Evolutionary conservation across 1,140 invertebrate species (phyloP).

Genomic region (Cydia strobilella): DNA sequence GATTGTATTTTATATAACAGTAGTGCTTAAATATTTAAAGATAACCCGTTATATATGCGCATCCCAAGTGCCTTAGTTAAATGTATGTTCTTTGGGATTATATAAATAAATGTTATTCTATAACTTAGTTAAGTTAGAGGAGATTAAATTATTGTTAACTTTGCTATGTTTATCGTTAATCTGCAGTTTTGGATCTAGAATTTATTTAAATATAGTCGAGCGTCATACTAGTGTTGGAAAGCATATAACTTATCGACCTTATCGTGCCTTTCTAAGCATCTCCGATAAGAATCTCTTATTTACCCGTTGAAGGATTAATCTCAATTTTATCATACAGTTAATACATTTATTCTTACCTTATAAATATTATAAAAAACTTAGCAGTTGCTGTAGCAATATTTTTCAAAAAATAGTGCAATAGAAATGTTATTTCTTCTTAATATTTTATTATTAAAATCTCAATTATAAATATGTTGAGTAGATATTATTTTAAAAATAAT

Average conservation of each 20-base stretch:
- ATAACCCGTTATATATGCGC: slow-evolving; percentile 68
- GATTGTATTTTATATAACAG: slow-evolving; percentile 59
- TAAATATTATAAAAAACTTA: slow-evolving; percentile 33
- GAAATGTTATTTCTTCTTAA: slow-evolving; percentile 71
- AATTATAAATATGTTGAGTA: slow-evolving; percentile 45
- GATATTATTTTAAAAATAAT: slow-evolving; percentile 50
- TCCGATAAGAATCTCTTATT: slow-evolving; percentile 41
- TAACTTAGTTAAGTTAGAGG: slow-evolving; percentile 69
- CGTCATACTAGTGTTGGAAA: slow-evolving; percentile 38
- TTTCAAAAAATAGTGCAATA: slow-evolving; percentile 71
- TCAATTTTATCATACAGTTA: slow-evolving; percentile 4
- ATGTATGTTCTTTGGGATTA: slow-evolving; percentile 74
- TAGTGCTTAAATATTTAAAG: slow-evolving; percentile 74
- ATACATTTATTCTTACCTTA: neutral
- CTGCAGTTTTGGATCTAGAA: slow-evolving; percentile 22
- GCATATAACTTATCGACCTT: slow-evolving; percentile 35
- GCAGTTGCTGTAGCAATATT: slow-evolving; percentile 63
- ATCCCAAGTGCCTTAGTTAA: slow-evolving; percentile 74
- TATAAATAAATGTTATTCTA: slow-evolving; percentile 73
- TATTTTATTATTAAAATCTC: slow-evolving; percentile 70
- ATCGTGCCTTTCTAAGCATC: slow-evolving; percentile 50
- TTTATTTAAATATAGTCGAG: slow-evolving; percentile 59
- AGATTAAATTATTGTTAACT: slow-evolving; percentile 80
- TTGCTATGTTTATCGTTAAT: slow-evolving; percentile 69
- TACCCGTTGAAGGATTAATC: slow-evolving; percentile 21